A percentile compares a stretch with the other conserved stretches of the same genome.
Evolutionary conservation across 2,888 invertebrate genomes (phyloP).

Genomic region (Onthophagus sagittarius): DNA sequence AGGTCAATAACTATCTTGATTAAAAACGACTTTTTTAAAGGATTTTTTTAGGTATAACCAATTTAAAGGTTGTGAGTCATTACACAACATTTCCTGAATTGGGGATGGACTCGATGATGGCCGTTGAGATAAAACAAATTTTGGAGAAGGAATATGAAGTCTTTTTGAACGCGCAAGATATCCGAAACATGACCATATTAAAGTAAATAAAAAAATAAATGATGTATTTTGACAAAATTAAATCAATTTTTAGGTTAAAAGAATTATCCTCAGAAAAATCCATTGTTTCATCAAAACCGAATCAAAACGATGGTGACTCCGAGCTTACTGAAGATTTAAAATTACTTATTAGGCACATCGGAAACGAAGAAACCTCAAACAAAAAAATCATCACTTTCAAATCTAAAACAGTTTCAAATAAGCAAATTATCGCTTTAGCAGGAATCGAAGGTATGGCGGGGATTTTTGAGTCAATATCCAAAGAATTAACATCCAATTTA

Average conservation of each 20-base stretch:
- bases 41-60: too few species aligned
- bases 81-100: too few species aligned
- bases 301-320: background rate
- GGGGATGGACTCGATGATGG: too few species aligned
- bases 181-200: slow-evolving; percentile 74
- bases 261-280: slow-evolving; percentile 25
- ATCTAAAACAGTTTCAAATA: background rate
- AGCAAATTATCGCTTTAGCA: slow-evolving; percentile 52
- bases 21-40: too few species aligned
- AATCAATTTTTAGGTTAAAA: background rate
- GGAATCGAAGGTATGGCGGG: too few species aligned
- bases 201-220: slow-evolving; percentile 47
- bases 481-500: slow-evolving; percentile 52
- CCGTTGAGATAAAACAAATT: too few species aligned
- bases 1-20: too few species aligned
- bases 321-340: slow-evolving; percentile 48
- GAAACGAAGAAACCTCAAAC: slow-evolving; percentile 54
- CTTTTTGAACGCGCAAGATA: slow-evolving; percentile 79
- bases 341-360: too few species aligned
- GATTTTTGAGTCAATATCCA: slow-evolving; percentile 52
- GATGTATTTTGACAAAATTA: background rate
- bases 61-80: too few species aligned
- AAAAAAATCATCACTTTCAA: slow-evolving; percentile 5
- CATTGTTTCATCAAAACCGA: background rate
- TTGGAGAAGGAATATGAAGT: slow-evolving; percentile 87